Percentiles rank a stretch among this genome's conserved stretches.
phyloP scores from a whole-genome alignment of 1,140 invertebrate species.

The Agrilus planipennis region DNA sequence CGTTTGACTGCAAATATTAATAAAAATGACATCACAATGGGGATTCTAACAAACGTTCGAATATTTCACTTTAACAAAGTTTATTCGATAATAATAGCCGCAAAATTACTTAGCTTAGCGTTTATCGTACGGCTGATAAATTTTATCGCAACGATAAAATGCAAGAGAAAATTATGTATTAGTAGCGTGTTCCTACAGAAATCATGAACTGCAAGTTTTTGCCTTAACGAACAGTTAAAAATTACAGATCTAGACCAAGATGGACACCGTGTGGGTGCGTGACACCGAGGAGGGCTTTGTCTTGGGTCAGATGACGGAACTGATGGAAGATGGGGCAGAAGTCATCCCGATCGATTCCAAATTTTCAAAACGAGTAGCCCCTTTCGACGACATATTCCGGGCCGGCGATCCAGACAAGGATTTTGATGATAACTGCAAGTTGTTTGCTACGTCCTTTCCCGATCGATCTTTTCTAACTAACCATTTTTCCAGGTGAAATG shows the following conservation, averaged over 20 bases:
- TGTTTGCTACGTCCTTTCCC: neutral
- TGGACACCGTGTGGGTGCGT: slow-evolving; percentile 86
- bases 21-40: too few species aligned
- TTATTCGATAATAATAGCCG: too few species aligned
- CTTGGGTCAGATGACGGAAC: slow-evolving; percentile 78
- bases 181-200: too few species aligned
- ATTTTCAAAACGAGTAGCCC: slow-evolving; percentile 47
- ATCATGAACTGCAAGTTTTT: too few species aligned
- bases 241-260: slow-evolving; percentile 46
- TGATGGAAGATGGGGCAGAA: slow-evolving; percentile 72
- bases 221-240: too few species aligned
- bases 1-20: too few species aligned
- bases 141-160: too few species aligned
- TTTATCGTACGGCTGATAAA: too few species aligned
- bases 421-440: slow-evolving; percentile 93
- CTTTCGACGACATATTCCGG: slow-evolving; percentile 74
- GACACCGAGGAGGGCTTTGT: slow-evolving; percentile 84
- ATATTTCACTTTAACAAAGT: too few species aligned
- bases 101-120: too few species aligned
- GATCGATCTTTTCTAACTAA: neutral
- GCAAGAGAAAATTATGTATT: too few species aligned
- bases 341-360: slow-evolving; percentile 65
- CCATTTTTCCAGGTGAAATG: slow-evolving; percentile 65
- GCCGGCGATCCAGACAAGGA: slow-evolving; percentile 81
- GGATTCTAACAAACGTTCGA: too few species aligned